Evolutionary conservation across 1,140 invertebrate genomes (phyloP).

Genomic region (Hermetia illucens): DNA sequence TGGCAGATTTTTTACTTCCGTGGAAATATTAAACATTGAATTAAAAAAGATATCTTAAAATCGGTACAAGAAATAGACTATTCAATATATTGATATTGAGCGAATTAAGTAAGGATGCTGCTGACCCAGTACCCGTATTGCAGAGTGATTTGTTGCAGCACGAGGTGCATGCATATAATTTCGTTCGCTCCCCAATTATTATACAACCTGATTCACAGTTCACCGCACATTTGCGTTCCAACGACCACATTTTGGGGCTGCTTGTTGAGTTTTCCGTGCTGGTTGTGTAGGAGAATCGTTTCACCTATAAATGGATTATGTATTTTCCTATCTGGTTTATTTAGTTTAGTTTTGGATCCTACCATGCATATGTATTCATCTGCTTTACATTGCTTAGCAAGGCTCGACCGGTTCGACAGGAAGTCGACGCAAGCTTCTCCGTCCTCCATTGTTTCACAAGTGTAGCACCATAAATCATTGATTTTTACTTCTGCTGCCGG

Average conservation of each 20-base stretch:
- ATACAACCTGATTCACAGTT: slow-evolving; percentile 75
- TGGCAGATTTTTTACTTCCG: too few relatives aligned
- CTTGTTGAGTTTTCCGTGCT: slow-evolving; percentile 67
- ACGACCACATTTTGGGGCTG: slow-evolving; percentile 57
- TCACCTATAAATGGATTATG: slow-evolving; percentile 42
- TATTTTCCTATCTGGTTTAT: slow-evolving; percentile 1
- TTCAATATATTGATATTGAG: too few relatives aligned
- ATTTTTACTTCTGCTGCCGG: slow-evolving; percentile 54
- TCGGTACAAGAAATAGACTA: too few relatives aligned
- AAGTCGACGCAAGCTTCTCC: slow-evolving; percentile 52
- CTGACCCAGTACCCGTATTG: slow-evolving; percentile 49
- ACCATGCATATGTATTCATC: slow-evolving; percentile 67
- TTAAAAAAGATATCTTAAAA: too few relatives aligned
- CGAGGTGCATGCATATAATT: slow-evolving; percentile 66
- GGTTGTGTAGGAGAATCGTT: slow-evolving; percentile 66
- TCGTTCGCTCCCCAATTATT: slow-evolving; percentile 70
- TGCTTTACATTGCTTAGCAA: slow-evolving; percentile 56
- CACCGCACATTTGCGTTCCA: slow-evolving; percentile 65
- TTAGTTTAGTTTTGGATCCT: slow-evolving; percentile 12
- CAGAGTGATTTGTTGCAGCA: slow-evolving; percentile 67
- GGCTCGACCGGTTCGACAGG: slow-evolving; percentile 38
- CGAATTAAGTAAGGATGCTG: slow-evolving; percentile 8
- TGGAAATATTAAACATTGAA: too few relatives aligned
- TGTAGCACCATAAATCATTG: slow-evolving; percentile 66
- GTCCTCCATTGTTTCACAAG: slow-evolving; percentile 58